Base-by-base conservation (phyloP, 2,797 vertebrate species). In the Lithobates sylvaticus region DNA sequence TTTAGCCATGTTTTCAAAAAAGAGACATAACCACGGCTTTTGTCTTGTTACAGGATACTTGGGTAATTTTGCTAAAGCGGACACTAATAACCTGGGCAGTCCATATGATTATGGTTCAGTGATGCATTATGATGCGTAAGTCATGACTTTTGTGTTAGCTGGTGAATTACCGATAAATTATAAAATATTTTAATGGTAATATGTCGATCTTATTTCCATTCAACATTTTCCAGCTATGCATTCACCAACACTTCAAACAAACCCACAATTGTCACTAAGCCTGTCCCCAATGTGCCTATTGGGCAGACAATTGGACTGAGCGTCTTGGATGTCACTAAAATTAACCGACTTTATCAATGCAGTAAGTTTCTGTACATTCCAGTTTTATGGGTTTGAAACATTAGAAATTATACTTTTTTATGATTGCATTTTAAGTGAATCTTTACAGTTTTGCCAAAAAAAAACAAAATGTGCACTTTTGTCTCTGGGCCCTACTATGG, bases 191-290 rank as follows among this genome's bases (percentile, higher is more conserved):
- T 5, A 54, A 5, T 18, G 16, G 3, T 54, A 16, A 54, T 18
- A 18, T 5, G 16, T 54, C 15, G 4, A 54, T 18, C 1, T 18
- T 16, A 18, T 18, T 16, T 54, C 16, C 16, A 5, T 54, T 54
- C 13, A 13, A 16, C 34, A 67, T 29, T 23, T 65, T 9, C 7
- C 34, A 78, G 58, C 7, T 18, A 29, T 73, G 93, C 95, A 4
- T 97, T 97, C 89, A 94, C 90, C 90, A 96, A 96, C 88, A 95
- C 89, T 16, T 89, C 95, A 32, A 95, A 94, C 16, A 94, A 93
- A 88, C 94, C 96, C 67, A 97, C 96, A 26, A 96, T 97, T 82
- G 93, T 97, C 65, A 96, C 96, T 44, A 96, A 93, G 92, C 97
- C 95, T 76, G 94, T 97, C 89, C 93, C 90, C 44, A 93, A 95